Conservation (phyloP, 2,888 invertebrate genomes). For the Brachyopa scutellaris region DNA sequence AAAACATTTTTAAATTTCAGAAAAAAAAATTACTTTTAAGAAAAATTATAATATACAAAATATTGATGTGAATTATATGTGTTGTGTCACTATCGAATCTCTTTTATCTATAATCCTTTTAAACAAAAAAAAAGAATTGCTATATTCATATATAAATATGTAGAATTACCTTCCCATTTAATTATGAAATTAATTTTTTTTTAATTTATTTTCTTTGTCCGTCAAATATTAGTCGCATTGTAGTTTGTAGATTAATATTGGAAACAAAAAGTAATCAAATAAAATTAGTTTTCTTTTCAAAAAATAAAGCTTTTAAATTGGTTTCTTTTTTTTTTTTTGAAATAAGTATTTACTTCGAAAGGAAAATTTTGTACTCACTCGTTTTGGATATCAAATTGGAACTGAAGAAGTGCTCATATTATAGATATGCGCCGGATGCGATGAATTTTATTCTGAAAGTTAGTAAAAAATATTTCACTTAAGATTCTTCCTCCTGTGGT, state of each 20-base stretch:
- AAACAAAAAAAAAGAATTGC: slow-evolving; percentile 51
- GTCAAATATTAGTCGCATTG: slow-evolving; percentile 64
- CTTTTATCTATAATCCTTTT: slow-evolving; percentile 70
- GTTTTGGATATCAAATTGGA: too few species aligned
- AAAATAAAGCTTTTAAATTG: slow-evolving; percentile 38
- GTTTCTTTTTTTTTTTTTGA: slow-evolving; percentile 5
- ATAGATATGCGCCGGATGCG: too few species aligned
- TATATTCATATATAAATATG: slow-evolving; percentile 62
- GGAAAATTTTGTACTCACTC: too few species aligned
- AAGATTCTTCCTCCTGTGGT: too few species aligned
- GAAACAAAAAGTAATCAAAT: slow-evolving; percentile 57
- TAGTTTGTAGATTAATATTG: slow-evolving; percentile 65
- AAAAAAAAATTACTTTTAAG: slow-evolving; percentile 74
- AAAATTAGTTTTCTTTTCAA: slow-evolving; percentile 64
- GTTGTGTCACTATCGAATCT: slow-evolving; percentile 71
- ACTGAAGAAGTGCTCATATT: too few species aligned
- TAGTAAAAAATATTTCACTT: too few species aligned
- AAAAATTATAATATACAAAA: slow-evolving; percentile 75
- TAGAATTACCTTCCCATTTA: slow-evolving; percentile 59
- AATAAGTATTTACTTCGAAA: too few species aligned
- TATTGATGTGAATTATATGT: slow-evolving; percentile 75
- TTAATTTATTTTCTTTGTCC: slow-evolving; percentile 29
- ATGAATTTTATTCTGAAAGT: too few species aligned
- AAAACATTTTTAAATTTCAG: slow-evolving; percentile 73
- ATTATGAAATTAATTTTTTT: slow-evolving; percentile 47